A percentile compares a stretch with the other conserved stretches of the same genome.
These are phyloP conservation scores for Heteromormyrus szaboi DNA, from an alignment of 2,797 vertebrate genomes.

Conservation along the genomic window DNA sequence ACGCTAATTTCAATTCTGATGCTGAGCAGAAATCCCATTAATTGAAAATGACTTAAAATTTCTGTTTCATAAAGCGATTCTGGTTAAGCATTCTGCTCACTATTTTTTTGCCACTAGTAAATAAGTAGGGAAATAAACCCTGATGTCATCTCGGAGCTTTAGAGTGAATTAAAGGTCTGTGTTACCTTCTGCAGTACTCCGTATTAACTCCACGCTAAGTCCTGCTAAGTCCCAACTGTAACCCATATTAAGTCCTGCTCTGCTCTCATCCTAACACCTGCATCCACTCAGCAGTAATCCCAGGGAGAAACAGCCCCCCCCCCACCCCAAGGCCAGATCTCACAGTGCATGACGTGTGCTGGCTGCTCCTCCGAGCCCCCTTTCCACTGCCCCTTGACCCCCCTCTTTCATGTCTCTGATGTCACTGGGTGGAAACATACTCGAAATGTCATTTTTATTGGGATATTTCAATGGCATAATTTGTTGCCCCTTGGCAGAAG, in stretches of 20 bases:
- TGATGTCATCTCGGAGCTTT: not conserved
- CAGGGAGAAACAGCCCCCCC: not conserved
- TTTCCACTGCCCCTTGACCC: not conserved
- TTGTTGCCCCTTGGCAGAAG: conserved; percentile 46
- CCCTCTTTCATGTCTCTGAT: conserved; percentile 45
- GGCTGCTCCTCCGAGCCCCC: not conserved
- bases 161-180: not conserved
- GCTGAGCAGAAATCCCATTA: not conserved
- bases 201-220: not conserved
- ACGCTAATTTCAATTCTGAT: not conserved
- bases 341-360: not conserved
- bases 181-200: not conserved
- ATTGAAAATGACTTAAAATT: not conserved
- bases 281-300: not conserved
- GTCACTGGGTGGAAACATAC: conserved; percentile 46
- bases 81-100: not conserved
- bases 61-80: not conserved
- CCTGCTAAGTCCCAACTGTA: not conserved
- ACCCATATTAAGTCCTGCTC: not conserved
- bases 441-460: conserved; percentile 58
- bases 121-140: not conserved
- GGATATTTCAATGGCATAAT: conserved; percentile 49
- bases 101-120: not conserved
- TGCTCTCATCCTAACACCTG: not conserved
- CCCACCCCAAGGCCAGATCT: not conserved